Base-by-base conservation (phyloP, 2,888 invertebrate species). In the Cecidostiba fungosa region DNA sequence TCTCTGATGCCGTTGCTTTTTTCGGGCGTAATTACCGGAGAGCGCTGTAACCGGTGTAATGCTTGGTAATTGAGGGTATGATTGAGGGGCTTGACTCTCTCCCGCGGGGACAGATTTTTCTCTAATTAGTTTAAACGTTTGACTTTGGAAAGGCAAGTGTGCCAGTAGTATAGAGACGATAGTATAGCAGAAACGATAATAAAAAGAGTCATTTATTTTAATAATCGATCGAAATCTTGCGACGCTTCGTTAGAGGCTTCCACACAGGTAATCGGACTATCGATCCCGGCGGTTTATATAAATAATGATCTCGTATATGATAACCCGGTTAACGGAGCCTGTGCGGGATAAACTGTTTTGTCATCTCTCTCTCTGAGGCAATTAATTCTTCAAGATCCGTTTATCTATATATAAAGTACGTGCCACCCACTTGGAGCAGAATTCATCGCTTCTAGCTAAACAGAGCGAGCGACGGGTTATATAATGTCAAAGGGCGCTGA, bases 171-270 rank as follows among this genome's bases (percentile, higher is more conserved):
- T n/a, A n/a, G n/a, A n/a, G n/a, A n/a, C n/a, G n/a, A n/a, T n/a
- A n/a, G n/a, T n/a, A n/a, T n/a, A n/a, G n/a, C n/a, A n/a, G n/a
- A n/a, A n/a, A 3, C 50, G 50, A 50, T 3, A 50, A 19, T 16
- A 3, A 19, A 72, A 81, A 50, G 69, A 82, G 77, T 77, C 82
- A 77, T 77, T 82, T 26, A 39, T 70, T 82, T 82, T 82, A 82
- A 82, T 69, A 66, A 66, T 70, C 62, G 26, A 62, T n/a, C 54
- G n/a, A 54, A 39, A 70, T 77, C 77, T 69, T 19, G 39, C 16
- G 74, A 74, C 54, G 74, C 76, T 50, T 32, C 29, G 50, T 14
- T 47, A 47, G 39, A 29, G 39, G 6, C n/a, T n/a, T 39, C 39
- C 80, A 5, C 36, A 3, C n/a, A 16, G 36, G 4, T 74, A 29